Conservation (phyloP, 2,797 vertebrate genomes). For the Sparus aurata region DNA sequence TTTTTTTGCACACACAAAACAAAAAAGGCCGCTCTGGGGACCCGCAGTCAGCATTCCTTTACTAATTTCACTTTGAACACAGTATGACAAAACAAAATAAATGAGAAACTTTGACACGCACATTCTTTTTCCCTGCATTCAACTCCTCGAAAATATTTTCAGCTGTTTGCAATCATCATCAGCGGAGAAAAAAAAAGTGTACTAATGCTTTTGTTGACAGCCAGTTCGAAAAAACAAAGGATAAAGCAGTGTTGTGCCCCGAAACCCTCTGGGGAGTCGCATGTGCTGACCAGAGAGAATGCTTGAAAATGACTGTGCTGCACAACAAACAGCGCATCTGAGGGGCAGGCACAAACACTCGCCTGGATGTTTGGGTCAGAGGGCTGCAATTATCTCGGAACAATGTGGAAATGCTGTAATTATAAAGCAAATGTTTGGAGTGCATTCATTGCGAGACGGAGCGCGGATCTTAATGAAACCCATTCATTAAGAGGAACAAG, state of each 20-base stretch:
- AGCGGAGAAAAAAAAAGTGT: background rate
- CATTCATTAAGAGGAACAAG: constrained; percentile 27
- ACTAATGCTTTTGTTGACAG: background rate
- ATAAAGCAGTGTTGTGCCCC: constrained; percentile 8
- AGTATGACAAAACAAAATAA: constrained; percentile 18
- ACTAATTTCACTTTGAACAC: constrained; percentile 32
- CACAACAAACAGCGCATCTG: constrained; percentile 11
- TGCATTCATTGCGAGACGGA: constrained; percentile 27
- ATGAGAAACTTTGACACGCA: constrained; percentile 30
- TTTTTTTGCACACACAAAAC: constrained; percentile 14
- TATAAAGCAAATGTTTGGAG: constrained; percentile 59
- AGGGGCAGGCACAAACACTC: constrained; percentile 10
- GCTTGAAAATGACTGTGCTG: constrained; percentile 24
- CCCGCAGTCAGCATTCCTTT: constrained; percentile 32
- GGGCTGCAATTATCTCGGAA: constrained; percentile 49
- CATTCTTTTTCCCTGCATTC: constrained; percentile 14
- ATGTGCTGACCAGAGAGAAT: constrained; percentile 27
- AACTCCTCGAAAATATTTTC: constrained; percentile 11
- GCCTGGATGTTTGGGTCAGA: constrained; percentile 30
- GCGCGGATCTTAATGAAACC: constrained; percentile 9
- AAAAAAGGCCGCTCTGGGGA: constrained; percentile 26
- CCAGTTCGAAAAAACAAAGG: background rate
- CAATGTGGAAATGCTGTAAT: constrained; percentile 54
- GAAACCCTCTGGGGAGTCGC: background rate
- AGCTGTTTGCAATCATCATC: constrained; percentile 26